Base-by-base conservation (phyloP, 2,797 vertebrate species). In the Pipistrellus kuhlii region DNA sequence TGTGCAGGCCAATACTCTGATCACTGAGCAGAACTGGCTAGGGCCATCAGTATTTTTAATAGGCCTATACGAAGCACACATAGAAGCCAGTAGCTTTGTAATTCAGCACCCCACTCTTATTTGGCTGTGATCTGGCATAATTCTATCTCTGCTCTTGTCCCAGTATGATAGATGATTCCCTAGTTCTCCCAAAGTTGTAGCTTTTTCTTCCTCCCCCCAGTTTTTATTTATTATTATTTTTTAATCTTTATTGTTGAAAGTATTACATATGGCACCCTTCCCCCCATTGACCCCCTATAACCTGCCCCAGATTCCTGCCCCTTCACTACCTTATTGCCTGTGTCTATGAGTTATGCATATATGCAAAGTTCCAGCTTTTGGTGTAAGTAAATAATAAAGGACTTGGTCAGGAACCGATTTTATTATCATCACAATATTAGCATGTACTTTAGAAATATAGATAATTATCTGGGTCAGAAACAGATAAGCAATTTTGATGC, bases 21-120 rank as follows among this genome's bases (percentile, higher is more conserved):
- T 32, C 64, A 18, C 30, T 66, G 15, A 66, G 30, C 17, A n/a
- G n/a, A 66, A 32, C 64, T 66, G 64, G 14, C 64, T 15, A 66
- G 15, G n/a, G n/a, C n/a, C n/a, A 32, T n/a, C n/a, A 72, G 30
- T 68, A 71, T 62, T 83, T 93, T 93, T 80, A 93, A 68, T 85
- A 93, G 66, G 6, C 32, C 3, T 64, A 59, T 91, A 62, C 2
- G 77, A 57, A 9, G 86, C 88, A 59, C 25, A n/a, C 20, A 14
- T 73, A 35, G 1, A 84, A 85, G 30, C 35, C 44, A 64, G 35
- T 46, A 44, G 8, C 25, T 88, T 89, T 85, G 30, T 90, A 46
- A 25, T 32, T 85, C 20, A 76, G n/a, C 72, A 90, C 12, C 25
- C 90, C 25, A 57, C 44, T 83, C 48, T 32, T 95, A 90, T 90